Percentiles rank a stretch among this genome's conserved stretches.
Evolutionary conservation across 2,113 vertebrate species (phyloP).

Genomic region (Petroica traversi): DNA sequence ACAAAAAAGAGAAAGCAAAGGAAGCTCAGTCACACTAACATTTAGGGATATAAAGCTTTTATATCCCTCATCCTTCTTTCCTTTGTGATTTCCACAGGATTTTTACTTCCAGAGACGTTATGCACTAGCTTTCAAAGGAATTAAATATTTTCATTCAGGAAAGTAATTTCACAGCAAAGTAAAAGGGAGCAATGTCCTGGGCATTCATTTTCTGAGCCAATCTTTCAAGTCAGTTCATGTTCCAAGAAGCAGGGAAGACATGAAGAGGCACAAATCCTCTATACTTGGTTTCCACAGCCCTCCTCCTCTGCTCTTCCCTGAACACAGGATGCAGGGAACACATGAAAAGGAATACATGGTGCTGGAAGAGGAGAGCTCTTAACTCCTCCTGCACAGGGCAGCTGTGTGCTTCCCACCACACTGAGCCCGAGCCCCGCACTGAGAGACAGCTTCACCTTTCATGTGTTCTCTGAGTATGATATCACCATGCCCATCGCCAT

Average conservation of each 20-base stretch:
- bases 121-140: conserved; percentile 77
- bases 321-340: not conserved
- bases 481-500: conserved; percentile 14
- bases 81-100: conserved; percentile 75
- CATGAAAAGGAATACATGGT: conserved; percentile 34
- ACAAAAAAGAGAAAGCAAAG: conserved; percentile 27
- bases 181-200: conserved; percentile 70
- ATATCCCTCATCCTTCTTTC: conserved; percentile 68
- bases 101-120: conserved; percentile 78
- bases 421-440: conserved; percentile 3
- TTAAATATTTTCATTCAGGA: conserved; percentile 79
- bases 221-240: conserved; percentile 72
- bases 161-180: conserved; percentile 80
- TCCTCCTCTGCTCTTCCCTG: not conserved
- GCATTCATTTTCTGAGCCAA: conserved; percentile 74
- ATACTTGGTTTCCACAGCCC: not conserved
- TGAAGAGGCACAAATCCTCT: conserved; percentile 52
- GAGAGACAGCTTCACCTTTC: conserved; percentile 15
- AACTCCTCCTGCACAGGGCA: conserved; percentile 29
- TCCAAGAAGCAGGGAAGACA: conserved; percentile 43
- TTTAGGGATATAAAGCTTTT: conserved; percentile 72
- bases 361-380: not conserved
- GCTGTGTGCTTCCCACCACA: not conserved
- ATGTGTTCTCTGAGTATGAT: conserved; percentile 26
- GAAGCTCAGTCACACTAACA: conserved; percentile 56